phyloP scores from a whole-genome alignment of 2,888 invertebrate species.

The Didymodactylos carnosus region DNA sequence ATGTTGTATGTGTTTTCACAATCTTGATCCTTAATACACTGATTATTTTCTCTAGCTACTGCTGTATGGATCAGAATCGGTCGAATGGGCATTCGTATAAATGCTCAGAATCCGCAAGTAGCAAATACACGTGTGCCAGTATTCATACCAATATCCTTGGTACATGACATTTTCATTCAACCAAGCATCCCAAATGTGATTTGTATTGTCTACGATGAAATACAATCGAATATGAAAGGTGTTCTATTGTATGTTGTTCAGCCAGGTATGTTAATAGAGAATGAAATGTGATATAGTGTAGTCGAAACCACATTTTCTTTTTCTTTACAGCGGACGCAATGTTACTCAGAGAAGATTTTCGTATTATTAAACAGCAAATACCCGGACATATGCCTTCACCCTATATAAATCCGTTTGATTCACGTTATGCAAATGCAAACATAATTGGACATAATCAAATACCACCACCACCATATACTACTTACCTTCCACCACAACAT shows the following conservation, averaged over 20 bases:
- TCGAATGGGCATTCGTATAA: neutral
- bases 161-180: neutral
- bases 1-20: no score
- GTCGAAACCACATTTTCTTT: no score
- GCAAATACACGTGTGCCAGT: neutral
- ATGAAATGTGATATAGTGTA: no score
- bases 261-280: no score
- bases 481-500: no score
- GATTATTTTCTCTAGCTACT: no score
- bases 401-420: no score
- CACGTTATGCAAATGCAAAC: no score
- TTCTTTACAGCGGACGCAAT: neutral
- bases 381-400: no score
- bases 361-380: neutral
- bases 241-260: neutral
- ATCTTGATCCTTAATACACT: no score
- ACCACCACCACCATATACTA: neutral
- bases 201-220: slow-evolving; percentile 1
- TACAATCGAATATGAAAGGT: neutral
- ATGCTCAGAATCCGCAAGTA: neutral
- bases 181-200: neutral
- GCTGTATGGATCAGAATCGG: neutral
- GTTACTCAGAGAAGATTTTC: neutral
- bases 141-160: neutral
- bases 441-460: neutral